Percentiles rank a stretch among this genome's conserved stretches.
These are phyloP conservation scores for Castor canadensis DNA, from an alignment of 2,113 vertebrate species.

Conservation along the genomic window DNA sequence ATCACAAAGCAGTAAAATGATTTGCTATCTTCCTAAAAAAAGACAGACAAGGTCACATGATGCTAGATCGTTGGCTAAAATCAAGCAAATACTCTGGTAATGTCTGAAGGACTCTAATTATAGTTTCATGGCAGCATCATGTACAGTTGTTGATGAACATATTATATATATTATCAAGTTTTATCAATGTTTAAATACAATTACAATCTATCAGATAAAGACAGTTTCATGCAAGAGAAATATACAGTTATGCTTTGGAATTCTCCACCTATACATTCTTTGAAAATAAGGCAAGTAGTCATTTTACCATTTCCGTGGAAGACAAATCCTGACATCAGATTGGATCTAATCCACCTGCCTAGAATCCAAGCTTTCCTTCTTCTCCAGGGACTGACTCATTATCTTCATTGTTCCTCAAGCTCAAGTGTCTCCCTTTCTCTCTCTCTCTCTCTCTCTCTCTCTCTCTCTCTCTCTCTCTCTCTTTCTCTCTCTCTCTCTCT, in stretches of 20 bases:
- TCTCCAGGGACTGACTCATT: background rate
- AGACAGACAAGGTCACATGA: background rate
- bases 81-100: background rate
- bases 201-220: background rate
- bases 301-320: background rate
- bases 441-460: background rate
- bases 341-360: background rate
- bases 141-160: background rate
- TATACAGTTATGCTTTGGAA: background rate
- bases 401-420: background rate
- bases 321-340: background rate
- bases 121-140: background rate
- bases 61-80: background rate
- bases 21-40: background rate
- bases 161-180: background rate
- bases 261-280: background rate
- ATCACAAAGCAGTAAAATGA: background rate
- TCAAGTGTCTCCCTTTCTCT: too few relatives aligned
- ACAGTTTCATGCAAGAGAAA: background rate
- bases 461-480: too few relatives aligned
- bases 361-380: background rate
- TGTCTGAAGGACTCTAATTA: background rate
- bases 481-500: too few relatives aligned
- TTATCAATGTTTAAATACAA: slow-evolving; percentile 24
- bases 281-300: background rate